phyloP scores from a whole-genome alignment of 2,888 invertebrate species.

The Drosophila differens region DNA sequence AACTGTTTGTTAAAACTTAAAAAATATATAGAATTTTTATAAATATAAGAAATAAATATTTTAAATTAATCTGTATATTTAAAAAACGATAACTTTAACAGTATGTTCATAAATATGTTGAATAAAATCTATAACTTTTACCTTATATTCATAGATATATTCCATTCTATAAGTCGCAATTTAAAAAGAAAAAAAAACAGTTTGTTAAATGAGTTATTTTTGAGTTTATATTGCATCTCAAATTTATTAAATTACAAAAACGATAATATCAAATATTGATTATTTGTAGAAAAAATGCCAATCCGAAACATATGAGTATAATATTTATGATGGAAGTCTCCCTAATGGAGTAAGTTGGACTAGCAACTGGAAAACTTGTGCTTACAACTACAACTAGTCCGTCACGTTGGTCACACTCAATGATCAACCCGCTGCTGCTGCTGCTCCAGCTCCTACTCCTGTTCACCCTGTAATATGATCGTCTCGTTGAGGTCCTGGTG shows the following conservation, averaged over 20 bases:
- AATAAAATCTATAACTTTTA: neutral
- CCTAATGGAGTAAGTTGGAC: slow-evolving; percentile 42
- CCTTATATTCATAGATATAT: no score
- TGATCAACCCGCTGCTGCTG: slow-evolving; percentile 25
- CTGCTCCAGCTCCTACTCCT: neutral
- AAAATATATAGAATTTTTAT: neutral
- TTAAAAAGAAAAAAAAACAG: neutral
- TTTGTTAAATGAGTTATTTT: slow-evolving; percentile 13
- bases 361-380: slow-evolving; percentile 43
- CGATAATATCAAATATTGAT: slow-evolving; percentile 42
- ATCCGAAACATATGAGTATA: slow-evolving; percentile 63
- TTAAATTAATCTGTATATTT: neutral
- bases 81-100: neutral
- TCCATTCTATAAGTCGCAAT: neutral
- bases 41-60: neutral
- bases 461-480: slow-evolving; percentile 6
- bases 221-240: slow-evolving; percentile 37
- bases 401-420: slow-evolving; percentile 47
- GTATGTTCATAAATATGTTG: neutral
- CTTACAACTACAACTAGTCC: slow-evolving; percentile 42
- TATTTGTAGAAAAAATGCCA: slow-evolving; percentile 29
- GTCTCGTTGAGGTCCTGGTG: slow-evolving; percentile 27
- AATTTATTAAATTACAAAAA: slow-evolving; percentile 46
- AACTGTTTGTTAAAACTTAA: no score
- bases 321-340: slow-evolving; percentile 35